These are phyloP conservation scores for Dryoscopus gambensis DNA, from an alignment of 2,113 vertebrate genomes.

Conservation along the genomic window DNA sequence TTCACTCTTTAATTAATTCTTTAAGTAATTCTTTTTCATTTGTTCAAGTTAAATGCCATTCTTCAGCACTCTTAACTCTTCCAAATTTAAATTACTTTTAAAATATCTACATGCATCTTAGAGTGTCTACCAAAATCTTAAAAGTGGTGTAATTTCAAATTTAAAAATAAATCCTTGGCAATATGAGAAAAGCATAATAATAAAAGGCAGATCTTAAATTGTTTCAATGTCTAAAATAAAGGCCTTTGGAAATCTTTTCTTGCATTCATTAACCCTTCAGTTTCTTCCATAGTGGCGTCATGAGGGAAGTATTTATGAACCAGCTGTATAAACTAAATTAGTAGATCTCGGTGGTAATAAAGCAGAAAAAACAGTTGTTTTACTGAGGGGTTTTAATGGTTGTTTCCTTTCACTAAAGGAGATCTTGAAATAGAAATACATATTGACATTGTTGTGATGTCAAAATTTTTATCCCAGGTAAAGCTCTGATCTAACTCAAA, in stretches of 20 bases:
- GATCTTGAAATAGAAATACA: neutral
- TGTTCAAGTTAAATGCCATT: neutral
- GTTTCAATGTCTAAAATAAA: neutral
- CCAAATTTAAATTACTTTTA: neutral
- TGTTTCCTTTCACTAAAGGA: neutral
- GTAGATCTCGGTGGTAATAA: neutral
- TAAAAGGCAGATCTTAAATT: neutral
- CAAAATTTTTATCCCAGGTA: rapidly evolving
- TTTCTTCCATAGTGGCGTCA: neutral
- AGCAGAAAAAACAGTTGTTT: neutral
- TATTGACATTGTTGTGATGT: neutral
- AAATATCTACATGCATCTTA: neutral
- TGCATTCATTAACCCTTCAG: neutral
- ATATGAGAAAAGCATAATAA: neutral
- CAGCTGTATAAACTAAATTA: neutral
- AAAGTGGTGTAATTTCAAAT: neutral
- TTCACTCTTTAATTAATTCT: neutral
- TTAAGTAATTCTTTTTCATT: neutral
- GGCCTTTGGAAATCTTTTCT: neutral
- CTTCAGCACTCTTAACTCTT: neutral
- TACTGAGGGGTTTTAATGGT: neutral
- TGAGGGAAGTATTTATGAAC: neutral
- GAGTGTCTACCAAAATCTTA: neutral
- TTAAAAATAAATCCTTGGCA: neutral
- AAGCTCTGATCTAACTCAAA: neutral